Conservation (phyloP, 2,888 invertebrate genomes). For the Drosophila suboccidentalis region DNA sequence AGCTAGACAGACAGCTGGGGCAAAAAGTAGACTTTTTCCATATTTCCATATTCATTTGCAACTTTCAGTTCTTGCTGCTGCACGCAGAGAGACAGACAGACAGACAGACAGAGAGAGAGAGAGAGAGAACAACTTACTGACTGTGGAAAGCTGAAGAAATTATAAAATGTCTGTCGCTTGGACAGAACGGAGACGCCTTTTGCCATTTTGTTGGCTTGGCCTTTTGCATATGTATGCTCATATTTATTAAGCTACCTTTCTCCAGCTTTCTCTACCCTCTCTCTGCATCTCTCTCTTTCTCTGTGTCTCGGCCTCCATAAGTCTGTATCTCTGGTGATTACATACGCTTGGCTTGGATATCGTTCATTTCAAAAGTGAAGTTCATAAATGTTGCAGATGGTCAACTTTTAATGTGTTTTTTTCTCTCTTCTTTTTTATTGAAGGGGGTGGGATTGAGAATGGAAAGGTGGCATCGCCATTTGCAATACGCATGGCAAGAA, state of each 20-base stretch:
- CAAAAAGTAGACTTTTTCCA: conserved; percentile 22
- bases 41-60: conserved; percentile 39
- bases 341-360: not conserved
- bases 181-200: not conserved
- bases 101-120: not conserved
- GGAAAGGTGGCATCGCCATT: conserved; percentile 40
- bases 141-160: conserved; percentile 22
- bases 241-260: conserved; percentile 42
- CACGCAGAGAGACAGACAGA: conserved; percentile 5
- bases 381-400: conserved; percentile 37
- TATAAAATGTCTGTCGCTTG: conserved; percentile 18
- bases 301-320: no score
- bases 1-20: conserved; percentile 6
- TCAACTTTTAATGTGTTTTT: conserved; percentile 16
- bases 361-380: conserved; percentile 11
- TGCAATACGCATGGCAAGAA: conserved; percentile 71
- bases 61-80: conserved; percentile 6
- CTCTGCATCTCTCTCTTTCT: no score
- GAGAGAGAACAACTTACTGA: not conserved
- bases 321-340: conserved; percentile 7
- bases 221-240: conserved; percentile 20
- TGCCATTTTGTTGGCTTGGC: conserved; percentile 19
- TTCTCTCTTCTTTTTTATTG: not conserved
- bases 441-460: not conserved
- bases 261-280: not conserved